Base-by-base conservation (phyloP, 1,140 invertebrate genomes). In the Zelostemma sp. region DNA sequence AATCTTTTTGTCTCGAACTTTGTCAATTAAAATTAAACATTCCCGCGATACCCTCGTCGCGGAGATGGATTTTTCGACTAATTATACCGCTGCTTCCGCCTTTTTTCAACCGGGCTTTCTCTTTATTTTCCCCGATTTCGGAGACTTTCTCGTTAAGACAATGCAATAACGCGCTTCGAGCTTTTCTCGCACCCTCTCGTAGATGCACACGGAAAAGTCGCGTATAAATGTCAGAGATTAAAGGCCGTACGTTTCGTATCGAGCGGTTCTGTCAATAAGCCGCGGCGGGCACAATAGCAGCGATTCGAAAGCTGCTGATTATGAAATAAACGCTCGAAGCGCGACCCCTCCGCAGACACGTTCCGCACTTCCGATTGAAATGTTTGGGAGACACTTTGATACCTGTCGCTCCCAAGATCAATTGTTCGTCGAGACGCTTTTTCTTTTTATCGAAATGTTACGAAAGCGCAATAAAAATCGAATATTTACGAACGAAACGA, bases 121-220 rank as follows among this genome's bases (percentile, higher is more conserved):
- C n/a, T n/a, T n/a, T n/a, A n/a, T n/a, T n/a, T n/a, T n/a, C n/a
- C n/a, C n/a, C n/a, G n/a, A n/a, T 28, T 28, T 8, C 25, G 59
- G 72, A 76, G 82, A 83, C 78, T 85, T 83, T 84, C 75, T 84
- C 81, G 82, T 85, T 85, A 83, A 77, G 73, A 83, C 79, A 81
- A 84, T 82, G 68, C 75, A 64, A 28, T n/a, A n/a, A n/a, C n/a
- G n/a, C n/a, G n/a, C n/a, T n/a, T n/a, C n/a, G n/a, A n/a, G n/a
- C n/a, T n/a, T n/a, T n/a, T n/a, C n/a, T n/a, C n/a, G n/a, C n/a
- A n/a, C n/a, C n/a, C n/a, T n/a, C n/a, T 58, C 63, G 38, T 59
- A 47, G 61, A 41, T 53, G 48, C 50, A 49, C 31, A 46, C 28
- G 35, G 55, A 68, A 75, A 68, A 74, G 70, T 63, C 50, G 74